phyloP scores from a whole-genome alignment of 92 coral and sea anemone genomes.

The Parazoanthus atlanticus region DNA sequence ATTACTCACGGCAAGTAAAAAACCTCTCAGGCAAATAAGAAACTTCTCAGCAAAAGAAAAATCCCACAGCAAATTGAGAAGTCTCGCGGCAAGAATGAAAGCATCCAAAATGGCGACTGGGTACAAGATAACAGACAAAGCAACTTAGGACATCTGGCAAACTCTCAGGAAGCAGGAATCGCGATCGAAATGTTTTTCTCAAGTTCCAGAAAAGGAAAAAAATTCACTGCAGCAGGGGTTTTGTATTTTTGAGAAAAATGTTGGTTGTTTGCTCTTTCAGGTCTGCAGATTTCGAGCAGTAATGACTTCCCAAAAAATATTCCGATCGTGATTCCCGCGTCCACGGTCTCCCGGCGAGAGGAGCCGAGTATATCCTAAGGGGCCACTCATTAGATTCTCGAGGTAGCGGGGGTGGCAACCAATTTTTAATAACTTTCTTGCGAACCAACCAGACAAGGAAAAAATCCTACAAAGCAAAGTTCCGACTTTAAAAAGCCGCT shows the following conservation, averaged over 20 bases:
- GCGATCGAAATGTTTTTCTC: too few relatives aligned
- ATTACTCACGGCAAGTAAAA: too few relatives aligned
- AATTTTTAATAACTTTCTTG: too few relatives aligned
- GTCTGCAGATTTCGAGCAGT: neutral
- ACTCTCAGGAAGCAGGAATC: too few relatives aligned
- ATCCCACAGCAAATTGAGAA: neutral
- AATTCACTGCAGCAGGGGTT: neutral
- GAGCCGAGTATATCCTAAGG: neutral
- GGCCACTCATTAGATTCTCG: neutral
- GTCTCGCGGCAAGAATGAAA: neutral
- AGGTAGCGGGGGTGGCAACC: neutral
- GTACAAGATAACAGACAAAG: neutral
- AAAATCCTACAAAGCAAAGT: too few relatives aligned
- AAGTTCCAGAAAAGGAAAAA: neutral
- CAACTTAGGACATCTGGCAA: neutral
- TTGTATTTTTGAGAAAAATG: too few relatives aligned
- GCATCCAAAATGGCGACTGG: neutral
- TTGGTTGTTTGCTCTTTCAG: neutral
- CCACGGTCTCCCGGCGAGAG: slow-evolving; percentile 4
- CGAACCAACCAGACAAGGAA: too few relatives aligned
- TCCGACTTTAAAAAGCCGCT: too few relatives aligned
- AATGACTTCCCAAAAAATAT: neutral
- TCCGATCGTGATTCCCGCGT: neutral
- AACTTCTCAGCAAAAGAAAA: neutral
- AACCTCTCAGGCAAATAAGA: neutral